These are phyloP conservation scores for Sylvia atricapilla DNA, from an alignment of 2,113 vertebrate species.

Conservation along the genomic window DNA sequence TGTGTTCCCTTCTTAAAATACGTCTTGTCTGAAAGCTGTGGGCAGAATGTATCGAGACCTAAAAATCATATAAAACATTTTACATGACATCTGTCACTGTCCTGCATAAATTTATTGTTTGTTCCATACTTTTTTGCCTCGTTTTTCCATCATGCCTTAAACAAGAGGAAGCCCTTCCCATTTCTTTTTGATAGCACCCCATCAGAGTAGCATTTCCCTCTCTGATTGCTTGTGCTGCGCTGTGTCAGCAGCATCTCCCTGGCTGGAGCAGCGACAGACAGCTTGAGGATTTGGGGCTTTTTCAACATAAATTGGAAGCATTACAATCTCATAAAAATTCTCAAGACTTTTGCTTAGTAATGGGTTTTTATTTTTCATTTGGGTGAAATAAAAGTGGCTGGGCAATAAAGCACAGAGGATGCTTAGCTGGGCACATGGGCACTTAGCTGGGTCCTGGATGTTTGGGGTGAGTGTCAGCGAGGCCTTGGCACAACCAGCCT, in stretches of 20 bases:
- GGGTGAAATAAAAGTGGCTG: slow-evolving; percentile 11
- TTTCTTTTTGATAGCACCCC: not conserved
- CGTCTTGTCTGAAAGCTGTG: not conserved
- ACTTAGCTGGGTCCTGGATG: accelerated
- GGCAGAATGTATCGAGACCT: not conserved
- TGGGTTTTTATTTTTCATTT: slow-evolving; percentile 41
- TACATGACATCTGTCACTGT: not conserved
- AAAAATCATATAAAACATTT: not conserved
- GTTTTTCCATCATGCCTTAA: not conserved
- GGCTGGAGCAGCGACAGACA: not conserved
- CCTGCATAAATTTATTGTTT: not conserved
- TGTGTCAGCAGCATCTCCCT: not conserved
- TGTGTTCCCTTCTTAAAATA: not conserved
- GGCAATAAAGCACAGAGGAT: not conserved
- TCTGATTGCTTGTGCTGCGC: not conserved
- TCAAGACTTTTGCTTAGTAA: slow-evolving; percentile 40
- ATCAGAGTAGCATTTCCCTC: not conserved
- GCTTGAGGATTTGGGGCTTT: slow-evolving; percentile 15
- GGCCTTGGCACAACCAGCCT: accelerated
- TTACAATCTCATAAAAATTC: slow-evolving; percentile 48
- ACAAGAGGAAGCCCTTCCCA: not conserved
- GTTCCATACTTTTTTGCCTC: not conserved
- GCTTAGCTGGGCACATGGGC: not conserved
- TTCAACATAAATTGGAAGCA: slow-evolving; percentile 28
- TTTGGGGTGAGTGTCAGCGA: not conserved